Percentiles rank a stretch among this genome's conserved stretches.
These are phyloP conservation scores for Chaitophorus viminalis DNA, from an alignment of 2,888 invertebrate species.

Conservation along the genomic window DNA sequence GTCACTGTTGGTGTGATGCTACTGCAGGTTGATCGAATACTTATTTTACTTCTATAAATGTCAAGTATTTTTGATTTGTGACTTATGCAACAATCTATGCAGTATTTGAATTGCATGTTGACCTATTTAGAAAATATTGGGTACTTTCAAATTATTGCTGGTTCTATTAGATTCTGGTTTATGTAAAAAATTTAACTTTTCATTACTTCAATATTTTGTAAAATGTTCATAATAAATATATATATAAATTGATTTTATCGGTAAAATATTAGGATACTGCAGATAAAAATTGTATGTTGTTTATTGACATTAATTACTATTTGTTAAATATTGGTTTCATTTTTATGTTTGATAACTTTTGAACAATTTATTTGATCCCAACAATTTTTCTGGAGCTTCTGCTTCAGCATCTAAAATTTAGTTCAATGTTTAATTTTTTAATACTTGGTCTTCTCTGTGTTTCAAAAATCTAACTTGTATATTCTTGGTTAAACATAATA, in stretches of 20 bases:
- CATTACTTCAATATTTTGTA: neutral
- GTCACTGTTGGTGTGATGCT: conserved; percentile 1
- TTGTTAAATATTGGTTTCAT: neutral
- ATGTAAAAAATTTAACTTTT: neutral
- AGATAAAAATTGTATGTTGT: neutral
- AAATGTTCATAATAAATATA: neutral
- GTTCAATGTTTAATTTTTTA: neutral
- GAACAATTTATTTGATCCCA: too few relatives aligned
- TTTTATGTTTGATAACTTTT: neutral
- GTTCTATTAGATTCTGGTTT: neutral
- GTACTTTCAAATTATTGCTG: neutral
- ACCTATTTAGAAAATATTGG: conserved; percentile 64
- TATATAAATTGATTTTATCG: neutral
- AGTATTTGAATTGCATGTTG: conserved; percentile 55
- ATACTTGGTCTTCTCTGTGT: neutral
- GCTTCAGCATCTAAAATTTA: neutral
- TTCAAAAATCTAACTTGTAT: neutral
- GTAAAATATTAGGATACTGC: neutral
- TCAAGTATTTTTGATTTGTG: neutral
- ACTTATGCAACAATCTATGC: neutral
- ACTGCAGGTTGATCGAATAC: neutral
- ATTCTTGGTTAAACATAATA: conserved; percentile 4
- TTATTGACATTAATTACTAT: neutral
- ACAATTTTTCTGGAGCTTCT: neutral
- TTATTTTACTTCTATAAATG: neutral